Evolutionary conservation across 2,113 vertebrate genomes (phyloP).

Genomic region (Poeciliopsis turrubarensis): DNA sequence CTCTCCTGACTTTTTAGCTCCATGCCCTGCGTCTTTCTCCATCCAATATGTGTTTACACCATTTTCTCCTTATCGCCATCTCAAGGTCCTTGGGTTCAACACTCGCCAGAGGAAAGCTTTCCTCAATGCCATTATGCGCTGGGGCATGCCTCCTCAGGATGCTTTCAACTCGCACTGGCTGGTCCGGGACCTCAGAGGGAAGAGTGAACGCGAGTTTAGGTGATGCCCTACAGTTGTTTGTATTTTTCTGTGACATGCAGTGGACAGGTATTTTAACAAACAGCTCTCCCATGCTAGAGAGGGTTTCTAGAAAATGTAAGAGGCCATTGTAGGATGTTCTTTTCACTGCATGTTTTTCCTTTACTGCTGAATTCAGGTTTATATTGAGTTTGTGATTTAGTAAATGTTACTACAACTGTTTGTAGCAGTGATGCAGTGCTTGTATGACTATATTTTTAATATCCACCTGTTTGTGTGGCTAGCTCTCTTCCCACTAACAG

Average conservation of each 20-base stretch:
- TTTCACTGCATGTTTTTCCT: slow-evolving; percentile 1
- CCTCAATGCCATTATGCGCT: slow-evolving; percentile 97
- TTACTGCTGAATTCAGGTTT: background rate
- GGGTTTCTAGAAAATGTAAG: background rate
- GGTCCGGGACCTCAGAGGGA: slow-evolving; percentile 93
- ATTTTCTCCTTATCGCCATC: background rate
- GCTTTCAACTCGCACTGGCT: slow-evolving; percentile 99
- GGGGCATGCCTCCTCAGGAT: slow-evolving; percentile 98
- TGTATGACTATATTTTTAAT: too few species aligned
- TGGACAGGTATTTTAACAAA: background rate
- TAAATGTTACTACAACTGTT: too few species aligned
- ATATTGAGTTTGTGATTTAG: too few species aligned
- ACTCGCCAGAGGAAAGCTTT: slow-evolving; percentile 97
- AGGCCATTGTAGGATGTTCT: slow-evolving; percentile 20
- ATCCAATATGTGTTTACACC: background rate
- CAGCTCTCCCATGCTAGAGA: background rate
- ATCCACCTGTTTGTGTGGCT: background rate
- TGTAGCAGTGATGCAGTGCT: too few species aligned
- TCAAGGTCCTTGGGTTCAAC: slow-evolving; percentile 95
- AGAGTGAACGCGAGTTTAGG: slow-evolving; percentile 98
- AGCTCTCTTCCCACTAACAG: background rate
- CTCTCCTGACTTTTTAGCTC: background rate
- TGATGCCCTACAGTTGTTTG: slow-evolving; percentile 50
- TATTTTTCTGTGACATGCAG: background rate
- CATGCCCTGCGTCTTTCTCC: background rate